Percentiles rank a stretch among this genome's conserved stretches.
phyloP scores from a whole-genome alignment of 64 coral and sea anemone species.

The Montipora efflorescens region DNA sequence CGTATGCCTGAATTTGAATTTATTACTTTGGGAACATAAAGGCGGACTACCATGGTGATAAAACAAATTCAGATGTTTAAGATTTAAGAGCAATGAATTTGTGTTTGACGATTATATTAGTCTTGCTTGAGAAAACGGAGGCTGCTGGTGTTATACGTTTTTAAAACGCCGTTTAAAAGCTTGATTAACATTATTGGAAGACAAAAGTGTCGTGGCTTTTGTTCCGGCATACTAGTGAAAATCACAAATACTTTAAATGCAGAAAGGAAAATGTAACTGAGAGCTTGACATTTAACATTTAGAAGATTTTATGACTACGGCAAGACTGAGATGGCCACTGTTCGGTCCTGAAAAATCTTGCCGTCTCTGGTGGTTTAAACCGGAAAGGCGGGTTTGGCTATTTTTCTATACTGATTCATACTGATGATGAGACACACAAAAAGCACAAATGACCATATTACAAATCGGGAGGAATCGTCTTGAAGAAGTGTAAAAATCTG shows the following conservation, averaged over 20 bases:
- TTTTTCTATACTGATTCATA: not conserved
- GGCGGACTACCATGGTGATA: not conserved
- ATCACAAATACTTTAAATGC: not conserved
- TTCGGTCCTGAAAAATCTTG: no score
- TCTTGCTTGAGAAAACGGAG: not conserved
- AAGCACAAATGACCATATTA: not conserved
- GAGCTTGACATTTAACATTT: no score
- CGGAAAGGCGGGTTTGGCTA: no score
- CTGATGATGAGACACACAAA: not conserved
- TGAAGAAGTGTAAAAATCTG: not conserved
- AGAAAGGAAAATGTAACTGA: not conserved
- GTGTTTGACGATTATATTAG: no score
- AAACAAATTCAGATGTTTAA: not conserved
- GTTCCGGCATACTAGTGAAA: no score
- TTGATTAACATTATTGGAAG: not conserved
- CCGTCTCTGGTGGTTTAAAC: not conserved
- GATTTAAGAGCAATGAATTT: not conserved
- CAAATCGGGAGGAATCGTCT: not conserved
- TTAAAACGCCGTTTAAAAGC: not conserved
- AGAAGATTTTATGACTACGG: no score
- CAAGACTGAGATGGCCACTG: no score
- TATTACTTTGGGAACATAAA: not conserved
- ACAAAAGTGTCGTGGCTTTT: not conserved
- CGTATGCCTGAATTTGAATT: not conserved
- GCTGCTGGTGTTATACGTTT: no score